Base-by-base conservation (phyloP, 2,888 invertebrate genomes). In the Habroteleia sp. region DNA sequence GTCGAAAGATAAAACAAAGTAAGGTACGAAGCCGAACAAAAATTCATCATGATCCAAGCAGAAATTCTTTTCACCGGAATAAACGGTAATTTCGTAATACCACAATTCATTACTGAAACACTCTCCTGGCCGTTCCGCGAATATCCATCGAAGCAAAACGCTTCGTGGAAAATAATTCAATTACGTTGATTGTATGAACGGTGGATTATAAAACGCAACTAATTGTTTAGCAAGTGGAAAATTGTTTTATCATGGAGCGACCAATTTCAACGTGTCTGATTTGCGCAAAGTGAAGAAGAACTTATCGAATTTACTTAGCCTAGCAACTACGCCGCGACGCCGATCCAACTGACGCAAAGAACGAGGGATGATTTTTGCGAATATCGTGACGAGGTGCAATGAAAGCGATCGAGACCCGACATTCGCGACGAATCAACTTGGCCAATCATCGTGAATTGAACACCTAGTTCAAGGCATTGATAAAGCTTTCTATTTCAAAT, bases 311-410 rank as follows among this genome's bases (percentile, higher is more conserved):
- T 62, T 8, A 33, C 6, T 37, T n/a, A 1, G 62, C 63, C 31
- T 48, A 56, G 63, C 63, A 71, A 71, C 71, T 56, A 13, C 27
- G 39, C 16, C 17, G 7, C 8, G 35, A 3, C 13, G 31, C 7
- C 46, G 39, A 58, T 39, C 50, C 58, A 50, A 50, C 37, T 60
- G 54, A 62, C 31, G 37, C n/a, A 8, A 42, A 42, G 42, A 46
- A 58, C n/a, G 35, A 42, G 44, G 52, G 58, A 56, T 65, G 63
- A 65, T 65, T 71, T 39, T 31, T 29, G 56, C 20, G 35, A 46
- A 60, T 66, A 20, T 73, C 73, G 73, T 73, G 73, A 66, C 73
- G 33, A 66, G 35, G 46, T 10, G 66, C 66, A 73, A 73, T 73
- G 73, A 73, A 73, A 46, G 54, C n/a, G n/a, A n/a, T n/a, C 54